phyloP scores from a whole-genome alignment of 2,888 invertebrate species.

The Oxycera nigricornis region DNA sequence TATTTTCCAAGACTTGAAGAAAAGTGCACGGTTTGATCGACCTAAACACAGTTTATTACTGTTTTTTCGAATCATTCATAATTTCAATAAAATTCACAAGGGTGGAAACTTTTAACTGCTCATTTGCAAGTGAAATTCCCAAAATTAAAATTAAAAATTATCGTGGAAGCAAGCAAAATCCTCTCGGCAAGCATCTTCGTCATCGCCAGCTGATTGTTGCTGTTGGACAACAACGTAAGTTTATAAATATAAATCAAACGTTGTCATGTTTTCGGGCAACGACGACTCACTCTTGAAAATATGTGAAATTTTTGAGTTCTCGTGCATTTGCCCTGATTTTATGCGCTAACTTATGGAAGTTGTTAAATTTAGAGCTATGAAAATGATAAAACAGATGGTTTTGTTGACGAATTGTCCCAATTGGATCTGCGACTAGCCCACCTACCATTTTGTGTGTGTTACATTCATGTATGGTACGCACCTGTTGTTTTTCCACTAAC shows the following conservation, averaged over 20 bases:
- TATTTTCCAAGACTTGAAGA: neutral
- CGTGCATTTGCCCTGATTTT: too few species aligned
- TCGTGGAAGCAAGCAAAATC: neutral
- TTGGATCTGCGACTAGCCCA: neutral
- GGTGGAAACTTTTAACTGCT: constrained; percentile 1
- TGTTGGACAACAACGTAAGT: constrained; percentile 14
- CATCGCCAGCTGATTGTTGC: constrained; percentile 18
- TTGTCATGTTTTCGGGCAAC: constrained; percentile 7
- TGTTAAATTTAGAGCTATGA: neutral
- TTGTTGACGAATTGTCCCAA: neutral
- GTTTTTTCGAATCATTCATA: too few species aligned
- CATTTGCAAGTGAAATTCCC: neutral
- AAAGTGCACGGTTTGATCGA: too few species aligned
- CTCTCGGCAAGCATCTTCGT: neutral
- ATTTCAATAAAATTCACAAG: too few species aligned
- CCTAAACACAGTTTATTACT: too few species aligned
- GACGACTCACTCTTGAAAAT: too few species aligned
- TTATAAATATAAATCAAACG: constrained; percentile 21
- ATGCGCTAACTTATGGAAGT: too few species aligned
- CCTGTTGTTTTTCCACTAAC: too few species aligned
- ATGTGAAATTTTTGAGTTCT: too few species aligned
- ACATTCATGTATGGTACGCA: too few species aligned
- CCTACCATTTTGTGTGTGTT: constrained; percentile 9
- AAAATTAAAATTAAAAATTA: neutral
- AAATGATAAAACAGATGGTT: neutral